Evolutionary conservation across 2,797 vertebrate genomes (phyloP).

Genomic region (Hafferia zeledoni): DNA sequence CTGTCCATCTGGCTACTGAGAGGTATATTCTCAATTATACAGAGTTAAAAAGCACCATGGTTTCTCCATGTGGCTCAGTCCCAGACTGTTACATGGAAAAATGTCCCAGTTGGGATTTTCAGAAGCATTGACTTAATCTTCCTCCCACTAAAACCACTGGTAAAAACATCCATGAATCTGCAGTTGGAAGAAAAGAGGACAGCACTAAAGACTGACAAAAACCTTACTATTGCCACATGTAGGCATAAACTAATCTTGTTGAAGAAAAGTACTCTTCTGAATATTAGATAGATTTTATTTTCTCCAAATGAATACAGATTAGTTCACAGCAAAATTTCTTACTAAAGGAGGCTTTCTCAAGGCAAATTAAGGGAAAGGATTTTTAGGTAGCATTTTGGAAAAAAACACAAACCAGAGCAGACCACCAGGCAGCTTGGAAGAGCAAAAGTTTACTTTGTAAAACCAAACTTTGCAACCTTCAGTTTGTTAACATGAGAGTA

Average conservation of each 20-base stretch:
- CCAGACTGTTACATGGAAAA: background rate
- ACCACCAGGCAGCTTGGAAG: conserved; percentile 33
- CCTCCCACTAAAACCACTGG: background rate
- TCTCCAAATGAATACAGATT: background rate
- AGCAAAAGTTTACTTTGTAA: conserved; percentile 62
- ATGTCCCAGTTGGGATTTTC: background rate
- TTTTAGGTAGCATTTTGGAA: background rate
- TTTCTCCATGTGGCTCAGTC: background rate
- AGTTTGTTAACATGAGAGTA: conserved; percentile 70
- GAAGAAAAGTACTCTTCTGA: background rate
- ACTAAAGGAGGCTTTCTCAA: background rate
- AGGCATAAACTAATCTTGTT: background rate
- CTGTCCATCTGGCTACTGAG: background rate
- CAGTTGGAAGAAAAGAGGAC: background rate
- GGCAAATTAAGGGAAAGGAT: background rate
- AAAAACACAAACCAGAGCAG: background rate
- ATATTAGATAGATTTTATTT: background rate
- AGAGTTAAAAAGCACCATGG: background rate
- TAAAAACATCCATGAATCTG: background rate
- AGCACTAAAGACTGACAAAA: background rate
- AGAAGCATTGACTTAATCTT: conserved; percentile 5
- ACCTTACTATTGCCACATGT: background rate
- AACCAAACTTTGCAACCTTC: conserved; percentile 65
- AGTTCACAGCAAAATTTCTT: background rate
- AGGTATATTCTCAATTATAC: background rate